These are phyloP conservation scores for Drosophila paucipuncta DNA, from an alignment of 2,888 invertebrate genomes.

Conservation along the genomic window DNA sequence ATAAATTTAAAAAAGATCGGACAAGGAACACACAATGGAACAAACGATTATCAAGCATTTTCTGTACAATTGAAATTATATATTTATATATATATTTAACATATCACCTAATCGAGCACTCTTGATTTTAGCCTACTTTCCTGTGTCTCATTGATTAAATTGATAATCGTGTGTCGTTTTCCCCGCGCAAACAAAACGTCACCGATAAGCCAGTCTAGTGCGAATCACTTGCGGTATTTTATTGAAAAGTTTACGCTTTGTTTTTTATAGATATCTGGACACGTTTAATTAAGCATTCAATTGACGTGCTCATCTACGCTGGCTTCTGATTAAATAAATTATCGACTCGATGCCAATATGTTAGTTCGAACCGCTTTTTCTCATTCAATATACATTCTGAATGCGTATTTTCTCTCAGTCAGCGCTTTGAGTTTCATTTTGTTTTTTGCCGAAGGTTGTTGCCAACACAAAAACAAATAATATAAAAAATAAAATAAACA, in stretches of 20 bases:
- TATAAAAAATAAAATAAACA: slow-evolving; percentile 25
- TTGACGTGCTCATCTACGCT: slow-evolving; percentile 29
- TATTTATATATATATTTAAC: background rate
- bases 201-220: slow-evolving; percentile 5
- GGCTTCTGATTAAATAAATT: slow-evolving; percentile 47
- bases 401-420: slow-evolving; percentile 26
- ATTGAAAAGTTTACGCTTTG: background rate
- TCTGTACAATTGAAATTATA: background rate
- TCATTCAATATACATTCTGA: slow-evolving; percentile 21
- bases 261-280: slow-evolving; percentile 24
- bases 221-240: slow-evolving; percentile 14
- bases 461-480: slow-evolving; percentile 34
- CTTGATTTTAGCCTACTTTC: background rate
- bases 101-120: background rate
- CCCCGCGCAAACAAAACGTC: background rate
- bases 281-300: slow-evolving; percentile 43
- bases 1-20: background rate
- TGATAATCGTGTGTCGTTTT: background rate
- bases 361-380: slow-evolving; percentile 27
- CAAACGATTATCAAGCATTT: background rate
- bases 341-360: slow-evolving; percentile 56
- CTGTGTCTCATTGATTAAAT: background rate
- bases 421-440: slow-evolving; percentile 24
- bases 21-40: background rate
- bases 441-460: slow-evolving; percentile 43